Conservation (phyloP, 1,140 invertebrate species). For the Cardiocondyla obscurior region DNA sequence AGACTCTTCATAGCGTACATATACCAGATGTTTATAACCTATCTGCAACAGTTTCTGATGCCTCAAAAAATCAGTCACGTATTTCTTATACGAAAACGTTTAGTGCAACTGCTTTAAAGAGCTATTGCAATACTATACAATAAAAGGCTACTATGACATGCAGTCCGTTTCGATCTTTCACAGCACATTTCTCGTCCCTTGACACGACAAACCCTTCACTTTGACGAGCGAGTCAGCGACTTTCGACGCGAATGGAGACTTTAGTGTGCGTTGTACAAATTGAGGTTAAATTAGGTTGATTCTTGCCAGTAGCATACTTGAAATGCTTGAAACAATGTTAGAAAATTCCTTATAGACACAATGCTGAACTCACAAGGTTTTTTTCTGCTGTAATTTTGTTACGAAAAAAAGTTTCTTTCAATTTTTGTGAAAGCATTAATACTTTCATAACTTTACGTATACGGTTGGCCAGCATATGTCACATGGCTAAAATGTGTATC, state of each 20-base stretch:
- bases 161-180: background rate
- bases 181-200: background rate
- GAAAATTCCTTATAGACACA: too few relatives aligned
- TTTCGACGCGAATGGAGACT: too few relatives aligned
- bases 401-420: background rate
- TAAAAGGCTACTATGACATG: background rate
- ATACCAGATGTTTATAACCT: conserved; percentile 61
- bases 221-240: too few relatives aligned
- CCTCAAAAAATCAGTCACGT: background rate
- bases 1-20: conserved; percentile 65
- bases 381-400: background rate
- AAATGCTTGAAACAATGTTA: too few relatives aligned
- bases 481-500: background rate
- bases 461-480: background rate
- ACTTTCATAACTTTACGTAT: background rate
- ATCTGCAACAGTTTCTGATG: background rate
- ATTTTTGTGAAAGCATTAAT: background rate
- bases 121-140: background rate
- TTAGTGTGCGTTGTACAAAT: too few relatives aligned
- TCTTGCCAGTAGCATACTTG: too few relatives aligned
- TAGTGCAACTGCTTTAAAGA: too few relatives aligned
- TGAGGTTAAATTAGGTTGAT: too few relatives aligned
- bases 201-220: too few relatives aligned
- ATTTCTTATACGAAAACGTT: background rate
- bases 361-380: background rate